Conservation (phyloP, 1,140 invertebrate genomes). For the Papilio polyxenes region DNA sequence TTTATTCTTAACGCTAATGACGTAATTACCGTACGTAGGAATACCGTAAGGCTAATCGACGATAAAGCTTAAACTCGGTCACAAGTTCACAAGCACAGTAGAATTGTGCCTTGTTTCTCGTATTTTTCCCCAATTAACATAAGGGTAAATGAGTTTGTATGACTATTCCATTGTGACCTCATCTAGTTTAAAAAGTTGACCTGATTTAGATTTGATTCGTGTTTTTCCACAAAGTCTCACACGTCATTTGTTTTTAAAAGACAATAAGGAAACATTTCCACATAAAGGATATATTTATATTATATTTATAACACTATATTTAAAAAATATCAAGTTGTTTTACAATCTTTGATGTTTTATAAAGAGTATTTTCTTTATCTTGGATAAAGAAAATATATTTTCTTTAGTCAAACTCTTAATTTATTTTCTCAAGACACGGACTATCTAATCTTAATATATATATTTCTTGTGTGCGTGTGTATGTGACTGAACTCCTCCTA, state of each 20-base stretch:
- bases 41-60: background rate
- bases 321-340: no score
- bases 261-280: background rate
- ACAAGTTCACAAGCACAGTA: background rate
- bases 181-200: background rate
- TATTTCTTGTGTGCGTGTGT: no score
- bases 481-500: no score
- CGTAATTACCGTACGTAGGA: no score
- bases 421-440: background rate
- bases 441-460: no score
- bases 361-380: no score
- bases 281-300: background rate
- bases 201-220: background rate
- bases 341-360: no score
- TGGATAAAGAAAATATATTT: no score
- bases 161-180: no score
- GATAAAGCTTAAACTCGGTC: slow-evolving; percentile 5
- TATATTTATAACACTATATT: background rate
- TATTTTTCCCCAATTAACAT: background rate
- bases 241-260: background rate
- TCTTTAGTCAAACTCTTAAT: background rate
- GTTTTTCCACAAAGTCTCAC: background rate
- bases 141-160: background rate
- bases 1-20: no score
- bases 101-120: background rate